Conservation (phyloP, 2,797 vertebrate genomes). For the Pelobates cultripes region DNA sequence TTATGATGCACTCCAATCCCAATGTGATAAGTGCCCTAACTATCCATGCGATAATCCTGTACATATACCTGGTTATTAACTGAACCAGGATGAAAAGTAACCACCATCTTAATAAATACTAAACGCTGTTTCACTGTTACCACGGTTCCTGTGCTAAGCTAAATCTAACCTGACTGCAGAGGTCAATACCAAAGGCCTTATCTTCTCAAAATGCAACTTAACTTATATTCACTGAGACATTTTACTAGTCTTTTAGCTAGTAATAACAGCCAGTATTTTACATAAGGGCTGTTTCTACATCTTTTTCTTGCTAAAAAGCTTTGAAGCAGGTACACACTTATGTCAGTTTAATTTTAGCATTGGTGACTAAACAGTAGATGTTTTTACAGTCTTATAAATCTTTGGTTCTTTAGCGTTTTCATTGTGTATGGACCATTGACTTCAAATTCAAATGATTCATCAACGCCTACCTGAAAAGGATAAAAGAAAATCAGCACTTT, state of each 20-base stretch:
- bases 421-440: slow-evolving; percentile 14
- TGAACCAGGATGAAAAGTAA: no score
- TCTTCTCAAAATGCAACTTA: neutral
- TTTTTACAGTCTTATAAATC: slow-evolving; percentile 9
- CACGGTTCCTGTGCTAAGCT: neutral
- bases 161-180: neutral
- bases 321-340: neutral
- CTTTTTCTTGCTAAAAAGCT: neutral
- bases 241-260: neutral
- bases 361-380: slow-evolving; percentile 14
- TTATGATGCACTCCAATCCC: no score
- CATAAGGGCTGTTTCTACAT: no score
- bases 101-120: no score
- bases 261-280: neutral
- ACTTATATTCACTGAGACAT: neutral
- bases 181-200: neutral
- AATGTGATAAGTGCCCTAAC: no score
- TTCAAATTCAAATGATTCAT: slow-evolving; percentile 14
- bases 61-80: no score
- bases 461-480: slow-evolving; percentile 3
- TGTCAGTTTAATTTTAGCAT: neutral
- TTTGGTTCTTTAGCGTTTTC: neutral
- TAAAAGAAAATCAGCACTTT: slow-evolving; percentile 10
- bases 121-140: no score
- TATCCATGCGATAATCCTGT: no score